phyloP scores from a whole-genome alignment of 2,888 invertebrate species.

The Leucophora obtusa region DNA sequence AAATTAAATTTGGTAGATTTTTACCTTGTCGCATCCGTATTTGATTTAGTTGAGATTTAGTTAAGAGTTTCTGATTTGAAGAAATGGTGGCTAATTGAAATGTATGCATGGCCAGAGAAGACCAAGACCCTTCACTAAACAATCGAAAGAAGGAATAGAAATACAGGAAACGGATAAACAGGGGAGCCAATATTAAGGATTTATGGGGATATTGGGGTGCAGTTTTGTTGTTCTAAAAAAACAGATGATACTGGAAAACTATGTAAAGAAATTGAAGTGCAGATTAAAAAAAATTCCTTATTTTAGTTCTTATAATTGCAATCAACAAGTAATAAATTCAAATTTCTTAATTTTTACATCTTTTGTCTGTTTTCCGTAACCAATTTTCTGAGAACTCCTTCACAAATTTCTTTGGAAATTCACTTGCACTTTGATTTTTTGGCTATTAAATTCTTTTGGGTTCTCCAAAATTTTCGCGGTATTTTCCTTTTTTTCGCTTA shows the following conservation, averaged over 20 bases:
- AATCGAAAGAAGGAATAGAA: background rate
- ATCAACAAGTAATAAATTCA: too few relatives aligned
- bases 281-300: too few relatives aligned
- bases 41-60: constrained; percentile 1
- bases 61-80: background rate
- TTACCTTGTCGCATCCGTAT: background rate
- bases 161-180: constrained; percentile 53
- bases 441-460: background rate
- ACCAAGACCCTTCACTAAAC: constrained; percentile 16
- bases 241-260: background rate
- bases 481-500: background rate
- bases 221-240: background rate
- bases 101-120: constrained; percentile 42
- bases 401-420: too few relatives aligned
- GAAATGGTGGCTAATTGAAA: constrained; percentile 11
- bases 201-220: background rate
- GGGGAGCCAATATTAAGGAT: constrained; percentile 52
- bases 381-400: too few relatives aligned
- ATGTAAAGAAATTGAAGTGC: background rate
- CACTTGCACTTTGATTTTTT: too few relatives aligned
- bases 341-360: too few relatives aligned
- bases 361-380: too few relatives aligned
- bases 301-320: too few relatives aligned
- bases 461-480: background rate
- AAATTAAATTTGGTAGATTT: background rate